phyloP scores from a whole-genome alignment of 2,888 invertebrate genomes.

The Andrena haemorrhoa region DNA sequence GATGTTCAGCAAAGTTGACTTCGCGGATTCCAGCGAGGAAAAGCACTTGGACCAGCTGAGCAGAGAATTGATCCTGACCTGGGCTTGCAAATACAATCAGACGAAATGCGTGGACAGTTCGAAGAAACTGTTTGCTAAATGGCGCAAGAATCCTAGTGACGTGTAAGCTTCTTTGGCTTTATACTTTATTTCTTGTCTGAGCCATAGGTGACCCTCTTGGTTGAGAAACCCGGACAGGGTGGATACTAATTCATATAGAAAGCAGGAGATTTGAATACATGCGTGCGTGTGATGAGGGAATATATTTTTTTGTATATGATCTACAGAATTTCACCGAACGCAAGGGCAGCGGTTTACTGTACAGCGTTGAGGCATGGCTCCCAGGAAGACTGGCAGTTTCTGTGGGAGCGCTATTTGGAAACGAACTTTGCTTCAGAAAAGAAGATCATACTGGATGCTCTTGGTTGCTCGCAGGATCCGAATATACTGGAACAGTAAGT shows the following conservation, averaged over 20 bases:
- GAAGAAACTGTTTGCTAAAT: neutral
- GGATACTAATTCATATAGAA: too few species aligned
- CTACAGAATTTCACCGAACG: conserved; percentile 88
- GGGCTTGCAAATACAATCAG: conserved; percentile 89
- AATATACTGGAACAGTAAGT: conserved; percentile 83
- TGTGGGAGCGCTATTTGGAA: conserved; percentile 88
- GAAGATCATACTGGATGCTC: conserved; percentile 84
- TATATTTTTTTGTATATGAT: neutral
- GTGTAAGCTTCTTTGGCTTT: conserved; percentile 47
- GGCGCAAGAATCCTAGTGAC: conserved; percentile 31
- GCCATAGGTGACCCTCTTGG: too few species aligned
- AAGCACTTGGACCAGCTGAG: conserved; percentile 87
- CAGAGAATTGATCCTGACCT: conserved; percentile 87
- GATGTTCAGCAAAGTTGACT: conserved; percentile 86
- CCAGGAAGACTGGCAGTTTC: conserved; percentile 88
- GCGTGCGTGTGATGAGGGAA: too few species aligned
- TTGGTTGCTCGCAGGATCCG: conserved; percentile 86
- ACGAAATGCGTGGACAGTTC: conserved; percentile 86
- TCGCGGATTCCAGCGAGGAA: conserved; percentile 84
- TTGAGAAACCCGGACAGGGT: too few species aligned
- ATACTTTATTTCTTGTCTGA: neutral
- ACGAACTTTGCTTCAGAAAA: conserved; percentile 87
- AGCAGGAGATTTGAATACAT: too few species aligned
- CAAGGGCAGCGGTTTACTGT: conserved; percentile 90
- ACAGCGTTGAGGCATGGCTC: conserved; percentile 89